Evolutionary conservation across 2,113 vertebrate genomes (phyloP), one percentile per base, ranked within the genome.

Genomic region (Tragelaphus scriptus): DNA sequence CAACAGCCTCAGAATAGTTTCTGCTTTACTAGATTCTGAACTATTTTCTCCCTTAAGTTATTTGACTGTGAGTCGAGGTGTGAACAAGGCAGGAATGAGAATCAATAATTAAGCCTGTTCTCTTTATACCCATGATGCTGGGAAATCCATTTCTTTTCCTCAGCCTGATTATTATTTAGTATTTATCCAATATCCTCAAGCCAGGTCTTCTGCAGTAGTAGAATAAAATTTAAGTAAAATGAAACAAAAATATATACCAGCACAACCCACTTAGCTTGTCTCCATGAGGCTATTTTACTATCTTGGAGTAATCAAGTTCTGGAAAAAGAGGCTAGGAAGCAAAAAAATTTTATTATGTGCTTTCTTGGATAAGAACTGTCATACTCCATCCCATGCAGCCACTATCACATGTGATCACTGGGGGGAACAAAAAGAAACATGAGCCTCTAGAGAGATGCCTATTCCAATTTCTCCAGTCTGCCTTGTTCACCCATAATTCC

Each of bases 71-170:
- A 98, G 95, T 88, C 3, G 63, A 95, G 59, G 87, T 97, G 96
- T 96, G 95, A 97, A 96, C 90, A 95, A 97, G 87, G 96, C 94
- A 82, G 84, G 91, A 91, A 81, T 85, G 77, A 90, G 90, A 96
- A 97, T 97, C 98, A 94, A 97, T 97, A 97, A 98, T 96, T 97
- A 98, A 97, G 95, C 75, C 77, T 95, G 93, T 97, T 98, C 56
- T 85, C 95, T 88, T 95, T 96, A 94, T 96, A 82, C 26, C 51
- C 88, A 82, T 84, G 68, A 95, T 94, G 91, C 71, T 82, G 90
- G 90, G 77, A 98, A 98, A 98, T 98, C 90, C 81, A 97, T 97
- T 98, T 98, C 75, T 98, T 96, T 92, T 92, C 77, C 95, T 95
- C 56, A 12, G 90, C 12, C 81, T 96, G 98, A 96, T 97, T 97